Conservation (phyloP, 2,113 vertebrate species). For the Tenebrosternarchus preto region DNA sequence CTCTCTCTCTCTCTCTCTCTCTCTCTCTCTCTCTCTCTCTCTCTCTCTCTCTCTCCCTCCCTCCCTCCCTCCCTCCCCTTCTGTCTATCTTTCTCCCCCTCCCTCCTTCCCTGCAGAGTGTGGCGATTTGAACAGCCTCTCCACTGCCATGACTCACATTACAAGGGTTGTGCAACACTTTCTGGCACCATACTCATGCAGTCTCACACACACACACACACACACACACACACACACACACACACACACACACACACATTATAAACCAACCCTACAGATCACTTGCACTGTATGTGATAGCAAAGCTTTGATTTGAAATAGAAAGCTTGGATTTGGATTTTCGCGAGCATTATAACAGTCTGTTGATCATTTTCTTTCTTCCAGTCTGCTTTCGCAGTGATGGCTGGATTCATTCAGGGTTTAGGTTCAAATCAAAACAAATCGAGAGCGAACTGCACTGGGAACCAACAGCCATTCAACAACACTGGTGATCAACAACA, state of each 20-base stretch:
- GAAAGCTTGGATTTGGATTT: constrained; percentile 14
- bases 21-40: neutral
- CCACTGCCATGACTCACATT: constrained; percentile 57
- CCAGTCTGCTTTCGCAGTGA: constrained; percentile 29
- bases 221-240: constrained; percentile 17
- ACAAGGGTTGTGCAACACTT: constrained; percentile 71
- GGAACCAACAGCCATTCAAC: neutral
- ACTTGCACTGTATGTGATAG: constrained; percentile 31
- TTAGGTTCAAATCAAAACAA: constrained; percentile 8
- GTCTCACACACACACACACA: constrained; percentile 31
- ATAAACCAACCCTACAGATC: constrained; percentile 45
- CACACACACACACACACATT: constrained; percentile 22
- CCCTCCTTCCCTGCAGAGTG: neutral
- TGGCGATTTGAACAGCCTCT: neutral
- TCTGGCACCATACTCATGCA: constrained; percentile 55
- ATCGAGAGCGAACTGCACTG: too few relatives aligned
- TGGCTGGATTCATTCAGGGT: constrained; percentile 29
- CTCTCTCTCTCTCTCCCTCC: neutral
- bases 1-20: constrained; percentile 1
- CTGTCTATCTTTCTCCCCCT: constrained; percentile 2
- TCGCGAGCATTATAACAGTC: constrained; percentile 22
- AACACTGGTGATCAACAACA: neutral
- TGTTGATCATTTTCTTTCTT: constrained; percentile 17
- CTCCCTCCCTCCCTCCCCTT: constrained; percentile 42
- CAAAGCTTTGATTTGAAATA: neutral